Base-by-base conservation (phyloP, 1,140 invertebrate species). In the Lepidurus couesii region DNA sequence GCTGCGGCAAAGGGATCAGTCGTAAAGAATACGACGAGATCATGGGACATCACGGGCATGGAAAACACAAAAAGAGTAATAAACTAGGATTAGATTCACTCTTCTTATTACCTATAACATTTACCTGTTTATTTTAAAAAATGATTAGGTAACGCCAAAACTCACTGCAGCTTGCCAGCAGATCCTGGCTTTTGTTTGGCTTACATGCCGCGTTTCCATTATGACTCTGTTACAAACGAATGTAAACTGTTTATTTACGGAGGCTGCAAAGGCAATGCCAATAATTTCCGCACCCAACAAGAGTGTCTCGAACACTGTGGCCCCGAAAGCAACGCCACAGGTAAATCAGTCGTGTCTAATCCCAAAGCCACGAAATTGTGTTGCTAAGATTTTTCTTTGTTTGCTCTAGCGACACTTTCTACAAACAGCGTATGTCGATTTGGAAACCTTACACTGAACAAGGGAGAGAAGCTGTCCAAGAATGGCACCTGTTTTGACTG, bases 221-320 rank as follows among this genome's bases (percentile, higher is more conserved):
- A 74, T 44, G 76, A 80, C 44, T 42, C 44, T 21, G 44, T 42
- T 26, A 43, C 13, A 5, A 34, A 47, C 24, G 73, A 45, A n/a
- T 80, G 79, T 45, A 45, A 77, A n/a, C 16, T 73, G 81, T 97
- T 98, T 86, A 86, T 82, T 3, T 98, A 95, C 86, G 94, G 95
- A 34, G 96, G 96, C 24, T 98, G 96, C 86, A 93, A 92, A 84
- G 93, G 92, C 44, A 98, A 96, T 85, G 86, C 88, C 78, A 98
- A 98, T 85, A 92, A 95, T 81, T 97, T 96, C 86, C 86, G 88
- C 7, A 91, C 92, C 0, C 90, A 94, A 83, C 87, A 90, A 78
- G 91, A 94, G 74, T 98, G 96, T 83, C 87, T 88, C 80, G 89
- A 92, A 82, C 89, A 90, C 77, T 95, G 94, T 91, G 73, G 47